Percentiles rank a stretch among this genome's conserved stretches.
These are phyloP conservation scores for Coendou prehensilis DNA, from an alignment of 2,797 vertebrate species.

Conservation along the genomic window DNA sequence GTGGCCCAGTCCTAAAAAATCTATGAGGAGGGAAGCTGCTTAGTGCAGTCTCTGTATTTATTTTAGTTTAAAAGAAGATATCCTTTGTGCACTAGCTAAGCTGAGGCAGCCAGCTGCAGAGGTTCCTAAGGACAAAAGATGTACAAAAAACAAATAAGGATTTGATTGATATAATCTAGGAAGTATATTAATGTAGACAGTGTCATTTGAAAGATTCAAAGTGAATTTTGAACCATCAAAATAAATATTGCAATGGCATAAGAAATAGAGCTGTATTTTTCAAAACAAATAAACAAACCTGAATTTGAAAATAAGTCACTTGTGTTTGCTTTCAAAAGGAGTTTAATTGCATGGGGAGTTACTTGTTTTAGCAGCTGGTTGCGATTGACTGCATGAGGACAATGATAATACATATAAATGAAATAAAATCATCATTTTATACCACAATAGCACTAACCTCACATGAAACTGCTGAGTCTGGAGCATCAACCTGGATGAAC, in stretches of 20 bases:
- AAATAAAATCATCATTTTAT: not conserved
- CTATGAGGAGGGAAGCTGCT: not conserved
- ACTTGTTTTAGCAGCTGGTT: constrained; percentile 52
- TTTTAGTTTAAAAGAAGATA: constrained; percentile 28
- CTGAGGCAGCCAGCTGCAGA: constrained; percentile 53
- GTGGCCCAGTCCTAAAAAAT: constrained; percentile 18
- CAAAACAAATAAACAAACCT: constrained; percentile 67
- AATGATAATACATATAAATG: constrained; percentile 16
- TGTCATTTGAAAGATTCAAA: constrained; percentile 39
- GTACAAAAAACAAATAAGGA: not conserved
- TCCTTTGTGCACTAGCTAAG: constrained; percentile 26
- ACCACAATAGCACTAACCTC: constrained; percentile 12
- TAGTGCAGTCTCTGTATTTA: not conserved
- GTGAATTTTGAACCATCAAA: constrained; percentile 64
- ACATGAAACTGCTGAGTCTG: constrained; percentile 52
- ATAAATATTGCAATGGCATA: constrained; percentile 6
- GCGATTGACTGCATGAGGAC: not conserved
- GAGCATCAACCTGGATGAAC: not conserved
- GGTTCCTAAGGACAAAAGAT: constrained; percentile 25
- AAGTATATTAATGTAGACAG: constrained; percentile 47
- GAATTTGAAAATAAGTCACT: constrained; percentile 63
- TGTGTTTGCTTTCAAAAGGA: constrained; percentile 53
- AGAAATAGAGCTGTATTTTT: constrained; percentile 54
- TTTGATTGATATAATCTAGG: constrained; percentile 44
- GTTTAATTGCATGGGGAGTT: not conserved